These are phyloP conservation scores for Strigamia maritima DNA, from an alignment of 2,888 invertebrate genomes.

Conservation along the genomic window DNA sequence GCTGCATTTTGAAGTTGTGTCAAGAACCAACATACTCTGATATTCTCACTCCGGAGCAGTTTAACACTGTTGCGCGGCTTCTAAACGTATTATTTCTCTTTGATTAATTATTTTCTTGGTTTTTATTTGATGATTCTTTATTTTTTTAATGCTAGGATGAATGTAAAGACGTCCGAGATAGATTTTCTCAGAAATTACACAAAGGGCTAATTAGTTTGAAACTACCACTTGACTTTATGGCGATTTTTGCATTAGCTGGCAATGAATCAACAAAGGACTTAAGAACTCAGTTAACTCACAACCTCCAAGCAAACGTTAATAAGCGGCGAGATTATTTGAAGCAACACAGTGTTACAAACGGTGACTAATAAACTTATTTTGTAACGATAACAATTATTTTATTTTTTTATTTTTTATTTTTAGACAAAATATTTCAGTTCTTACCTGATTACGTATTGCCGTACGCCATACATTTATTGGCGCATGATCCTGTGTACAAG, in stretches of 20 bases:
- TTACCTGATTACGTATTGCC: conserved; percentile 96
- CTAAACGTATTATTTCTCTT: conserved; percentile 67
- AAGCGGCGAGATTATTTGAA: conserved; percentile 88
- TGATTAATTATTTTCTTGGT: neutral
- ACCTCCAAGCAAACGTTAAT: conserved; percentile 81
- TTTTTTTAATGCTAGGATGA: conserved; percentile 50
- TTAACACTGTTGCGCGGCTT: conserved; percentile 85
- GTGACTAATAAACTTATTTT: conserved; percentile 47
- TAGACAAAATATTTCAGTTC: conserved; percentile 53
- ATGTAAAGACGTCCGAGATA: conserved; percentile 71
- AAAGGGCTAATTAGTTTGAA: conserved; percentile 67
- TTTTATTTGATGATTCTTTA: conserved; percentile 27
- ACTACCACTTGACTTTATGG: conserved; percentile 94
- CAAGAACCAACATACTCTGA: conserved; percentile 95
- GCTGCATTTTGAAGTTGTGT: conserved; percentile 93
- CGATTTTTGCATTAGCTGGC: conserved; percentile 86
- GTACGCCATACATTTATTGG: conserved; percentile 90
- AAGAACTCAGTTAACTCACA: conserved; percentile 60
- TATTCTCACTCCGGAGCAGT: conserved; percentile 90
- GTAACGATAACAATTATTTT: neutral
- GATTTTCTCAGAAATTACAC: conserved; percentile 86
- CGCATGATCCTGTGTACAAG: conserved; percentile 85
- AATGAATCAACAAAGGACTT: conserved; percentile 80
- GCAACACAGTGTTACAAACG: conserved; percentile 50
- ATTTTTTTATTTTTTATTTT: neutral